These are phyloP conservation scores for Umimayanthus chanpuru DNA, from an alignment of 92 coral and sea anemone species.

Conservation along the genomic window DNA sequence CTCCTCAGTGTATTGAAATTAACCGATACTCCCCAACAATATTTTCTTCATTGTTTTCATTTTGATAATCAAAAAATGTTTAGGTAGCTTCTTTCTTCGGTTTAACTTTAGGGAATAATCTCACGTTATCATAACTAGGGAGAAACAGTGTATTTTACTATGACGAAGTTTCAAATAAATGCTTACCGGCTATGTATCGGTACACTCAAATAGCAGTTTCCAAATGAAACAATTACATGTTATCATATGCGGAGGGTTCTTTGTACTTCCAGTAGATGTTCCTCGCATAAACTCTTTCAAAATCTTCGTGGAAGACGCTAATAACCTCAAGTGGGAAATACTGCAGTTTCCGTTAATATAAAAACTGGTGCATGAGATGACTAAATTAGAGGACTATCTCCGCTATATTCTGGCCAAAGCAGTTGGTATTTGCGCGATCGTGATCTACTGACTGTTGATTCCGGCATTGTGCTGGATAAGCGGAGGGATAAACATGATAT, in stretches of 20 bases:
- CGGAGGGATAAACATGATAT: too few species aligned
- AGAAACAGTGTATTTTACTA: not conserved
- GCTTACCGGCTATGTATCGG: too few species aligned
- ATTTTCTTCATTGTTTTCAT: not conserved
- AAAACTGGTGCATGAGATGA: too few species aligned
- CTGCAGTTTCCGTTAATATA: not conserved
- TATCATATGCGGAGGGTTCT: not conserved
- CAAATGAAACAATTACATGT: too few species aligned
- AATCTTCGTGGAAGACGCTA: not conserved
- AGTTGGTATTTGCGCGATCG: not conserved
- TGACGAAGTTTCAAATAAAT: not conserved
- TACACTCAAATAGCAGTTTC: not conserved
- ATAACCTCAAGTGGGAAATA: not conserved
- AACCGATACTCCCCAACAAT: not conserved
- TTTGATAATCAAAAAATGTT: not conserved
- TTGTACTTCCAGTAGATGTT: not conserved
- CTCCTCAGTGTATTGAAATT: not conserved
- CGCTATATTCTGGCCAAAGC: not conserved
- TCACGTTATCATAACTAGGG: not conserved
- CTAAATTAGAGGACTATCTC: not conserved
- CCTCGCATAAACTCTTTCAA: not conserved
- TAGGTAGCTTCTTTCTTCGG: not conserved
- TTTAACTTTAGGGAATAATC: not conserved
- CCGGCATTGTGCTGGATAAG: not conserved
- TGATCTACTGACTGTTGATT: too few species aligned